phyloP scores from a whole-genome alignment of 2,113 vertebrate genomes.

The Chitala chitala region DNA sequence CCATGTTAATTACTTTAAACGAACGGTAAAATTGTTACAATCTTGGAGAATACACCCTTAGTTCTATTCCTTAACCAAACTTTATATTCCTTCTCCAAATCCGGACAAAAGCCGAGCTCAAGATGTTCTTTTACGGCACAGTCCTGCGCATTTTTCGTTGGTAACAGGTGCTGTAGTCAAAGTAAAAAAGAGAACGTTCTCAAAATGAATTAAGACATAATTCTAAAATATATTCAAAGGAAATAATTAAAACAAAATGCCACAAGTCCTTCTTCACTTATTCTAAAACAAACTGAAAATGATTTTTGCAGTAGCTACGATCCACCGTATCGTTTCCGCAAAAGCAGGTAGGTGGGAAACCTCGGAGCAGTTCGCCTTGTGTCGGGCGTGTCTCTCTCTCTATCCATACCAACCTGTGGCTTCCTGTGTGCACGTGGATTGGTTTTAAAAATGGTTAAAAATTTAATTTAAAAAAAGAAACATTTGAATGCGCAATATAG shows the following conservation, averaged over 20 bases:
- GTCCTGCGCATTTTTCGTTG: neutral
- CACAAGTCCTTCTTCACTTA: neutral
- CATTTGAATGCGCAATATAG: too few relatives aligned
- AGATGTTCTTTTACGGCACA: neutral
- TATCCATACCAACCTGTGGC: conserved; percentile 3
- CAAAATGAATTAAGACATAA: neutral
- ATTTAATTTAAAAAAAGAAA: too few relatives aligned
- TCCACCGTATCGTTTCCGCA: neutral
- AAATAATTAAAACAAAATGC: neutral
- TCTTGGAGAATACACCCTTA: neutral
- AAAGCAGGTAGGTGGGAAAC: neutral
- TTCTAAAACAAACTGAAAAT: neutral
- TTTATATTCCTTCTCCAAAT: neutral
- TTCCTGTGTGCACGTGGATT: conserved; percentile 6
- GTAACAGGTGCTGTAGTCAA: neutral
- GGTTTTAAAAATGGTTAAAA: too few relatives aligned
- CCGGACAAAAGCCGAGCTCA: neutral
- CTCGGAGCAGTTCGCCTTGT: neutral
- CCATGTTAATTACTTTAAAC: conserved; percentile 31
- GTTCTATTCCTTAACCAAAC: neutral
- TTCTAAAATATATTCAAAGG: neutral
- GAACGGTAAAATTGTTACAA: neutral
- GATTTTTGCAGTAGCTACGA: neutral
- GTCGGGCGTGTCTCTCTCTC: conserved; percentile 4
- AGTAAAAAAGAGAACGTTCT: neutral